Evolutionary conservation across 2,888 invertebrate genomes (phyloP).

Genomic region (Pollenia labialis): DNA sequence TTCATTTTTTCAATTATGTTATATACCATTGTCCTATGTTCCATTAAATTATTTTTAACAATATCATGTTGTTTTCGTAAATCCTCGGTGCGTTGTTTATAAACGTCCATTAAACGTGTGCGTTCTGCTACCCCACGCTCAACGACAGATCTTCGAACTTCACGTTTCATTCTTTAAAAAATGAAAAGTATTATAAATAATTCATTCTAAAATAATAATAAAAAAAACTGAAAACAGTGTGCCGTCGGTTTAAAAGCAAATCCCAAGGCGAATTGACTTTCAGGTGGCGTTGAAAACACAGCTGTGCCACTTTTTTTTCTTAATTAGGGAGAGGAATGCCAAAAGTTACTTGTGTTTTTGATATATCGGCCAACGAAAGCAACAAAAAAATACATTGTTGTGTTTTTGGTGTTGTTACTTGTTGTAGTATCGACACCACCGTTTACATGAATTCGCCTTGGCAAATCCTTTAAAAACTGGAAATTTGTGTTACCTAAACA

Average conservation of each 20-base stretch:
- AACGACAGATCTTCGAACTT: constrained; percentile 87
- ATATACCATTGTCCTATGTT: constrained; percentile 87
- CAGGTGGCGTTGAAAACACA: too few relatives aligned
- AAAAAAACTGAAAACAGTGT: neutral
- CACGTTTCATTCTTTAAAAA: constrained; percentile 83
- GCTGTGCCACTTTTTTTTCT: too few relatives aligned
- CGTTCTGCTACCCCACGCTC: constrained; percentile 96
- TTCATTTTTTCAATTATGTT: neutral
- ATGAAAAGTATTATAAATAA: neutral
- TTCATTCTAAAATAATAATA: neutral
- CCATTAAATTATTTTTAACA: constrained; percentile 88
- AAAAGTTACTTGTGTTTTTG: too few relatives aligned
- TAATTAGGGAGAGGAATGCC: too few relatives aligned
- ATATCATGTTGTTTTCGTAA: constrained; percentile 91
- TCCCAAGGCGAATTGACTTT: too few relatives aligned
- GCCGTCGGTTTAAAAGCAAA: neutral
- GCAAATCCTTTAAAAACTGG: too few relatives aligned
- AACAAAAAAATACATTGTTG: too few relatives aligned
- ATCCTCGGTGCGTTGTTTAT: constrained; percentile 90
- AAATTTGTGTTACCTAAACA: too few relatives aligned
- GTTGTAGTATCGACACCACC: too few relatives aligned
- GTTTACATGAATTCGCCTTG: too few relatives aligned
- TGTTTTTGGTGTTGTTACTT: too few relatives aligned
- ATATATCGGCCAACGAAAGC: too few relatives aligned
- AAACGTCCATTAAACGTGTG: constrained; percentile 90